These are phyloP conservation scores for Sciurus niger DNA, from an alignment of 2,113 vertebrate genomes.

Conservation along the genomic window DNA sequence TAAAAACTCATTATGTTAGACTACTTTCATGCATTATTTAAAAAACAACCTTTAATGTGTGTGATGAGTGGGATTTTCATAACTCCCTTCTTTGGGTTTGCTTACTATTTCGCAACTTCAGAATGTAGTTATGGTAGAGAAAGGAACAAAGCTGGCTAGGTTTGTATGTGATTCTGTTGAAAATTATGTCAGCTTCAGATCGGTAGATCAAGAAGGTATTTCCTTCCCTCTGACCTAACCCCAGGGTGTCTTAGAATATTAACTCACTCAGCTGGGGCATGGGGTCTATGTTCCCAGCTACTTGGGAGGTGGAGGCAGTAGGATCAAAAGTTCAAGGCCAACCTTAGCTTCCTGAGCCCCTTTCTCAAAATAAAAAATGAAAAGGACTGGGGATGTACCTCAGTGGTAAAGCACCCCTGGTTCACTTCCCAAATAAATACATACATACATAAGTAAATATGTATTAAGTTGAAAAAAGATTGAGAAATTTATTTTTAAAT, in stretches of 20 bases:
- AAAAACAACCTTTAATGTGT: slow-evolving; percentile 33
- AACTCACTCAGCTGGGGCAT: neutral
- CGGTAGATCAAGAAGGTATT: neutral
- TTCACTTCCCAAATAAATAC: neutral
- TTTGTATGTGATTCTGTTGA: neutral
- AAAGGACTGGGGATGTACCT: neutral
- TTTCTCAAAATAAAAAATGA: neutral
- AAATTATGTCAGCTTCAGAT: neutral
- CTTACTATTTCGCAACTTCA: neutral
- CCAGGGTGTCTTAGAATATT: slow-evolving; percentile 8
- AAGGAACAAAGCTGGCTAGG: neutral
- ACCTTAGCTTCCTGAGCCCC: neutral
- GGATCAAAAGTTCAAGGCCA: neutral
- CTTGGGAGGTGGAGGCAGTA: neutral
- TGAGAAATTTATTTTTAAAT: slow-evolving; percentile 2
- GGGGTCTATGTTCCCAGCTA: neutral
- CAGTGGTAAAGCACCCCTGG: neutral
- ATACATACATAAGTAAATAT: no score
- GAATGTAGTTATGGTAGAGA: neutral
- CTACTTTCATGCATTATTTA: neutral
- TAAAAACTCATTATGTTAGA: neutral
- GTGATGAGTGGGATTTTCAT: slow-evolving; percentile 19
- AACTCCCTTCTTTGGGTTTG: slow-evolving; percentile 24
- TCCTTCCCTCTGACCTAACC: neutral
- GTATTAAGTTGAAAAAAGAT: neutral